phyloP scores from a whole-genome alignment of 92 coral and sea anemone genomes.

The Zoanthus sansibaricus region DNA sequence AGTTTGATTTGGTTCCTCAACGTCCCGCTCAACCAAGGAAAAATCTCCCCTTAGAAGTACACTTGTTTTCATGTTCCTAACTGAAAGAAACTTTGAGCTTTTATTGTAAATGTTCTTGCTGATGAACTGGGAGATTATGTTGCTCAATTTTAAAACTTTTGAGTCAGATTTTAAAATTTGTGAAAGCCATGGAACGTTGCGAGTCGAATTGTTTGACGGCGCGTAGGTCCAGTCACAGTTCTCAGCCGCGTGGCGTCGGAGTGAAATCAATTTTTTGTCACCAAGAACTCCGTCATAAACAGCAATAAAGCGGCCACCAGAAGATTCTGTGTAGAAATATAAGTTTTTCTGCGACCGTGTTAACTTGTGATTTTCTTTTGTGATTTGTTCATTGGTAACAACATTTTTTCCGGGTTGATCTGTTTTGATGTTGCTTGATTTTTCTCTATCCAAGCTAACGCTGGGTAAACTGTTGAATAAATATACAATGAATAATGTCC shows the following conservation, averaged over 20 bases:
- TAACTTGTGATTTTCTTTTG: not conserved
- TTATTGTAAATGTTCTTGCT: not conserved
- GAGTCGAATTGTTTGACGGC: not conserved
- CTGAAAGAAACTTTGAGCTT: not conserved
- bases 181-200: constrained; percentile 27
- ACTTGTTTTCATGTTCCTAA: not conserved
- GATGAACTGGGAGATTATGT: not conserved
- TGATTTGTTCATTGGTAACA: not conserved
- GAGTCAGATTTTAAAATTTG: constrained; percentile 22
- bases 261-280: not conserved
- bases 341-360: not conserved
- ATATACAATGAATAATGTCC: too few species aligned
- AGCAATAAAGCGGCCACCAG: constrained; percentile 1
- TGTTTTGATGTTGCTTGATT: not conserved
- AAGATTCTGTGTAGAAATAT: constrained; percentile 6
- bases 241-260: not conserved
- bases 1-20: not conserved
- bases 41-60: constrained; percentile 21
- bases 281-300: constrained; percentile 11
- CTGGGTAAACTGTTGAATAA: too few species aligned
- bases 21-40: not conserved
- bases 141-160: not conserved
- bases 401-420: constrained; percentile 14
- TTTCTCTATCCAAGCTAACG: too few species aligned
- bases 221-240: constrained; percentile 20